Evolutionary conservation across 2,797 vertebrate species (phyloP), one percentile per base, ranked within the genome.

Genomic region (Gymnothorax javanicus): DNA sequence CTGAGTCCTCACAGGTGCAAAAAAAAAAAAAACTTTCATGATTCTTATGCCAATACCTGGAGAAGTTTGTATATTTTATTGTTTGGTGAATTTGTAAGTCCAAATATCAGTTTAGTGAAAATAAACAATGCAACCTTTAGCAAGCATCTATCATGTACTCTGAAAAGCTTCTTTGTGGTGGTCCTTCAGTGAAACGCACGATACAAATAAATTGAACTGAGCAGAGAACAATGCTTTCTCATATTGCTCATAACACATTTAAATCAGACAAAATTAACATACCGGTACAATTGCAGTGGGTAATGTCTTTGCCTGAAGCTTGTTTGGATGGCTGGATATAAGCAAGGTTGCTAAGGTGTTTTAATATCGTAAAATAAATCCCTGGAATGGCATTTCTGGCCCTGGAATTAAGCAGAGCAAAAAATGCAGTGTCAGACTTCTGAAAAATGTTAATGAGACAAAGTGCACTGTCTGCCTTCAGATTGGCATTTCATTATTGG

Each of bases 371-470:
- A 79, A n/a, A 79, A 54, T 43, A 79, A 79, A 54, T 43, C 50
- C 50, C 75, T 23, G 15, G 75, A 17, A 79, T 17, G 43, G 9
- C 52, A n/a, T 33, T 56, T 20, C 50, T 56, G 17, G 8, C 52
- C 50, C 17, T 23, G 25, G 57, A 83, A 43, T 60, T 83, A 33
- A 83, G 15, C 25, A n/a, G 82, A 43, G n/a, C 5, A 33, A 62
- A 33, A 43, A 15, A 83, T 83, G 56, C 82, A 83, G 58, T 11
- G 50, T 52, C 56, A 83, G 56, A 62, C 27, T 60, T 83, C 58
- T 33, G 27, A 62, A 20, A 83, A 58, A 60, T 59, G 25, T 60
- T 20, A 83, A 62, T 27, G 59, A 83, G 56, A 83, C 82, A 33
- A 23, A 59, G 82, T 60, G 82, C 82, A 58, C 52, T n/a, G 17